Evolutionary conservation across 2,797 vertebrate genomes (phyloP), one percentile per base, ranked within the genome.

Genomic region (Macrochelys suwanniensis): DNA sequence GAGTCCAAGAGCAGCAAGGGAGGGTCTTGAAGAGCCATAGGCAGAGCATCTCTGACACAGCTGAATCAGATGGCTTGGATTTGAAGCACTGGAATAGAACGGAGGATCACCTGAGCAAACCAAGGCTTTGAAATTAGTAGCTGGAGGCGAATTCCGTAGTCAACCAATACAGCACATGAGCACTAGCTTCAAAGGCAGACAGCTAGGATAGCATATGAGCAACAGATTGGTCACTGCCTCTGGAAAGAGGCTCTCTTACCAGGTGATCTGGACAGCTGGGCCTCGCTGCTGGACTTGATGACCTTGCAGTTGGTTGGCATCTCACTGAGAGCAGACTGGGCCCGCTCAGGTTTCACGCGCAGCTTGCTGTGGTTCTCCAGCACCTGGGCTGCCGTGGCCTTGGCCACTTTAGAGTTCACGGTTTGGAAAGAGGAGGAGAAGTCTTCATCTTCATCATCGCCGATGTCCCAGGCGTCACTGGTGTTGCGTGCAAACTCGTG

Each of bases 401-500:
- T 96, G 31, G 97, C 97, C 89, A 98, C 98, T 82, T 98, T 96
- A 87, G 98, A 98, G 97, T 98, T 98, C 96, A 99, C 96, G 88
- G 98, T 98, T 82, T 98, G 98, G 93, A 98, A 98, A 94, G 98
- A 95, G 85, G 98, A 97, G 0, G 98, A 97, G 42, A 98, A 97
- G 84, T 98, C 98, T 81, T 98, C 97, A 1, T 99, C 98, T 47
- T 99, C 99, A 1, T 99, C 99, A 45, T 99, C 99, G 0, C 99
- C 99, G 1, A 99, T 99, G 98, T 99, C 99, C 99, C 99, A 99
- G 57, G 99, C 99, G 13, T 99, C 99, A 26, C 99, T 99, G 96
- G 99, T 99, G 93, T 99, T 99, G 88, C 99, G 98, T 79, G 99
- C 99, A 94, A 99, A 99, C 97, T 99, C 99, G 0, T 99, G 99